Conservation (phyloP, 2,113 vertebrate genomes). For the Calonectris borealis region DNA sequence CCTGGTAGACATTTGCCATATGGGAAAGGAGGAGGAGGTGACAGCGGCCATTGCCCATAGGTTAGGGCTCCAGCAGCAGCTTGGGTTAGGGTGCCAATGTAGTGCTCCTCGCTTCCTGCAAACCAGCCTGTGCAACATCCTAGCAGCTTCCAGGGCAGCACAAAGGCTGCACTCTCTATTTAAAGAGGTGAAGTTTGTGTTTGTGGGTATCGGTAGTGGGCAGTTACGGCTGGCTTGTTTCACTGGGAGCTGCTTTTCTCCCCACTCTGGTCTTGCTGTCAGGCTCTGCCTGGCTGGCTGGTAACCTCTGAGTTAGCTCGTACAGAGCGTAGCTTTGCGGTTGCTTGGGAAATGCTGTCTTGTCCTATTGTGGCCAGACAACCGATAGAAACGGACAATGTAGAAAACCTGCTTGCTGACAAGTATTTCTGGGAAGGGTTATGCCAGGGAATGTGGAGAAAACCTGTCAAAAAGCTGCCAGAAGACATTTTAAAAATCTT, state of each 20-base stretch:
- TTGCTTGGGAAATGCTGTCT: background rate
- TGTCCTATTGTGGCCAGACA: background rate
- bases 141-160: background rate
- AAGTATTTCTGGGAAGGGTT: background rate
- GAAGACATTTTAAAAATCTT: background rate
- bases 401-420: background rate
- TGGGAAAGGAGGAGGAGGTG: background rate
- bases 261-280: rapidly evolving
- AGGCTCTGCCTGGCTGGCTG: background rate
- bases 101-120: background rate
- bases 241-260: background rate
- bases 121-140: background rate
- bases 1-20: background rate
- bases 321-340: background rate
- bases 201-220: background rate
- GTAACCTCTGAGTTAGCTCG: background rate
- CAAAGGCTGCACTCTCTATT: background rate
- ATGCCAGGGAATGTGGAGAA: background rate
- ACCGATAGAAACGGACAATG: background rate
- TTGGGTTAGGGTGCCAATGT: background rate
- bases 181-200: background rate
- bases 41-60: rapidly evolving
- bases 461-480: conserved; percentile 28
- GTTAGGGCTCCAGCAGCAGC: background rate
- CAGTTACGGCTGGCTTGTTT: background rate